phyloP scores from a whole-genome alignment of 2,888 invertebrate genomes.

The Trachelus stipa region DNA sequence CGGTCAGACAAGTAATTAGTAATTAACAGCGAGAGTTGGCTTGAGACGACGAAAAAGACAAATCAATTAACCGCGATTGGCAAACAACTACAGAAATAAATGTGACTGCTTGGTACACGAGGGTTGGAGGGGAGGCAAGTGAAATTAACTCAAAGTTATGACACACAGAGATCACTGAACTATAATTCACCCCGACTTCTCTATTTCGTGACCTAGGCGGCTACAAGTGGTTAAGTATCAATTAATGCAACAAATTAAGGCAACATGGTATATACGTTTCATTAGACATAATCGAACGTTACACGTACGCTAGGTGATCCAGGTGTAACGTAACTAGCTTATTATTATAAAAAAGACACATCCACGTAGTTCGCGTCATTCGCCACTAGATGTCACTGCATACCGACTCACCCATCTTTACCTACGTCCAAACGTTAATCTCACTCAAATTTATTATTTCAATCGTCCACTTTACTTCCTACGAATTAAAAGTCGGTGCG shows the following conservation, averaged over 20 bases:
- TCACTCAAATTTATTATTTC: not conserved
- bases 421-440: not conserved
- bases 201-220: not conserved
- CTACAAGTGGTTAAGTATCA: conserved; percentile 36
- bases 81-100: not conserved
- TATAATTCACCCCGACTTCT: not conserved
- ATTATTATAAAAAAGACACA: not conserved
- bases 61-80: not conserved
- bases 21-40: not conserved
- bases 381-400: not conserved
- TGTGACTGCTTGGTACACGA: not conserved
- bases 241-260: conserved; percentile 53
- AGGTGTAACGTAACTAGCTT: not conserved
- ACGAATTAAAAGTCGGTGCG: conserved; percentile 3
- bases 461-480: conserved; percentile 12
- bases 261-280: conserved; percentile 46
- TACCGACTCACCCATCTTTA: not conserved
- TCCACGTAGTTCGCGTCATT: not conserved
- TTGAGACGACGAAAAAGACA: not conserved
- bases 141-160: not conserved
- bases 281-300: conserved; percentile 49
- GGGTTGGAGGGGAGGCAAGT: not conserved
- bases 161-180: not conserved
- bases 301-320: conserved; percentile 3
- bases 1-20: not conserved